These are phyloP conservation scores for Oreocharis arfaki DNA, from an alignment of 2,113 vertebrate genomes.

Conservation along the genomic window DNA sequence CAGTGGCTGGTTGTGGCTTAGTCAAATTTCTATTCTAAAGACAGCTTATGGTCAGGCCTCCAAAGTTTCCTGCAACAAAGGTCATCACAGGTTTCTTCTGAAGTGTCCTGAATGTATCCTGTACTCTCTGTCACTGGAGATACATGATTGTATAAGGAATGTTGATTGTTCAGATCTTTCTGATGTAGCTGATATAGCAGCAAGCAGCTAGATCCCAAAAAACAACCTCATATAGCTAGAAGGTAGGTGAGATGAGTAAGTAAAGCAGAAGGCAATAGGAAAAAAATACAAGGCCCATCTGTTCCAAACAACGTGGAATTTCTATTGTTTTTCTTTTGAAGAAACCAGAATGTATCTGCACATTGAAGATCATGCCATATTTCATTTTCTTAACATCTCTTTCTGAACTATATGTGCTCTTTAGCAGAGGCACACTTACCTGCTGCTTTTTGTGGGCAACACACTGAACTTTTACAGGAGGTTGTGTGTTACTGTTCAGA, in stretches of 20 bases:
- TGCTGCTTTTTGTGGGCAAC: background rate
- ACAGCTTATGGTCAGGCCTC: background rate
- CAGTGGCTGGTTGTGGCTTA: background rate
- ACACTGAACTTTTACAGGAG: background rate
- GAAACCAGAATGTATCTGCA: background rate
- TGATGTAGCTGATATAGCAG: background rate
- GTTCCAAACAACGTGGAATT: background rate
- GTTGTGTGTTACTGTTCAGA: background rate
- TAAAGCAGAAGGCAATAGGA: background rate
- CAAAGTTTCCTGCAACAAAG: background rate
- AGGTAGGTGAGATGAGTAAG: background rate
- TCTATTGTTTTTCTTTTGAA: background rate
- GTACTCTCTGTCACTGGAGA: background rate
- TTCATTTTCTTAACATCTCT: background rate
- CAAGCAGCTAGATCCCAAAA: background rate
- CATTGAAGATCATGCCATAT: background rate
- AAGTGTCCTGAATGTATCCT: background rate
- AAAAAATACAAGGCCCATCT: background rate
- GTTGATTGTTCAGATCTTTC: background rate
- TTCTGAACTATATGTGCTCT: background rate
- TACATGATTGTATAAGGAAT: background rate
- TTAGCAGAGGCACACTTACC: background rate
- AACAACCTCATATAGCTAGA: background rate
- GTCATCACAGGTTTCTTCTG: background rate
- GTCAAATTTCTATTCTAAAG: conserved; percentile 36